Evolutionary conservation across 2,113 vertebrate species (phyloP).

Genomic region (Balaeniceps rex): DNA sequence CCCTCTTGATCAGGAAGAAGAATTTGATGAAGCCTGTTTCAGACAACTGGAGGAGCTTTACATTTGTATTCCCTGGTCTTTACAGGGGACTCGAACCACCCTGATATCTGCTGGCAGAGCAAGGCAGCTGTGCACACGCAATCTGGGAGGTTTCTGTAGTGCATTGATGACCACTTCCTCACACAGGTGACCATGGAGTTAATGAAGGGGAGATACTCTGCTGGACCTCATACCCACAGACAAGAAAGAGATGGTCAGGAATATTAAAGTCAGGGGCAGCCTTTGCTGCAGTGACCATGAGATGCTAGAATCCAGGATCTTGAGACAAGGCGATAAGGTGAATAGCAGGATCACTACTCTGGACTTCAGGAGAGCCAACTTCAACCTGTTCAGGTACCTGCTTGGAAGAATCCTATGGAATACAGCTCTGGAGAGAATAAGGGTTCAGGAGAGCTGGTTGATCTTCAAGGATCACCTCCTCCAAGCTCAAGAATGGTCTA

Average conservation of each 20-base stretch:
- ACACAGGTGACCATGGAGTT: not conserved
- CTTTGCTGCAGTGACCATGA: not conserved
- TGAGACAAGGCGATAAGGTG: not conserved
- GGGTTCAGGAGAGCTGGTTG: not conserved
- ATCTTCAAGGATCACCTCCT: not conserved
- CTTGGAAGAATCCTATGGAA: not conserved
- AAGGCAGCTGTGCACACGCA: not conserved
- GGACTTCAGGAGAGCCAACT: not conserved
- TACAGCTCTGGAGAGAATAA: not conserved
- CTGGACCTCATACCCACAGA: not conserved
- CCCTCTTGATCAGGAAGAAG: not conserved
- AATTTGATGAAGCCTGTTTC: not conserved
- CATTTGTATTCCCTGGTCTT: not conserved
- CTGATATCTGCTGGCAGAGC: not conserved
- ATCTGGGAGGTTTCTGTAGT: not conserved
- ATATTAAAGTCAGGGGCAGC: not conserved
- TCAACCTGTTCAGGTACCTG: not conserved
- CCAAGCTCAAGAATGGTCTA: not conserved
- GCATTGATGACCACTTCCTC: not conserved
- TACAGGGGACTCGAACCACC: not conserved
- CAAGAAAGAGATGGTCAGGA: not conserved
- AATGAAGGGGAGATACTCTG: not conserved
- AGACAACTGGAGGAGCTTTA: not conserved
- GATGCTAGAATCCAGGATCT: not conserved
- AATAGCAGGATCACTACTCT: not conserved